Base-by-base conservation (phyloP, 1,140 invertebrate species). In the Caerostris extrusa region DNA sequence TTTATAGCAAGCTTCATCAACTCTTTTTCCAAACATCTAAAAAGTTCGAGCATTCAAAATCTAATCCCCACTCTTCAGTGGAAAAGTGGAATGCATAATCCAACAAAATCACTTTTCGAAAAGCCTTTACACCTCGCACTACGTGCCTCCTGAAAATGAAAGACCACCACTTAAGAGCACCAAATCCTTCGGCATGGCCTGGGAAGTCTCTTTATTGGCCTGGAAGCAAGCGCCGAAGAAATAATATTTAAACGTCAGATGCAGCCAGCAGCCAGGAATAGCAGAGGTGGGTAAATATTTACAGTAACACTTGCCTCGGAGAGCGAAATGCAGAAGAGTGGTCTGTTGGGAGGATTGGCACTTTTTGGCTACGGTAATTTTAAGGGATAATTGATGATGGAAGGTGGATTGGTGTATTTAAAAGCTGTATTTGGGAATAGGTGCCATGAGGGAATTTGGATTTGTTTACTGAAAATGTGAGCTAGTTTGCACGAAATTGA, bases 251-350 rank as follows among this genome's bases (percentile, higher is more conserved):
- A 34, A 77, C 71, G 71, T 77, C 71, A 77, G 14, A 53, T 77
- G 50, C 34, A 64, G 61, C 12, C 61, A 53, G 53, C 71, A 53
- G 71, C 34, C 71, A 53, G 6, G 82, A 83, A 83, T 83, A 83
- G 82, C 82, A 17, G n/a, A 77, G 71, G 2, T 14, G 50, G 6
- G 82, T 58, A 83, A 83, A 83, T 83, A 83, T 83, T 83, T 83
- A 83, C 82, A 58, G 55, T n/a, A 19, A 58, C 82, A 58, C 82
- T 83, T 83, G 12, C n/a, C 82, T 83, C 56, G 14, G 19, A 19
- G 71, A 19, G 82, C 17, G n/a, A 34, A 83, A 58, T 53, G 55
- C 82, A n/a, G 82, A 19, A 17, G n/a, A 57, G 14, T 17, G 12
- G 55, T 10, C 8, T 56, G 14, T 8, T 6, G 56, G 8, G 56